Base-by-base conservation (phyloP, 2,113 vertebrate genomes). In the Notarius quadriscutis region DNA sequence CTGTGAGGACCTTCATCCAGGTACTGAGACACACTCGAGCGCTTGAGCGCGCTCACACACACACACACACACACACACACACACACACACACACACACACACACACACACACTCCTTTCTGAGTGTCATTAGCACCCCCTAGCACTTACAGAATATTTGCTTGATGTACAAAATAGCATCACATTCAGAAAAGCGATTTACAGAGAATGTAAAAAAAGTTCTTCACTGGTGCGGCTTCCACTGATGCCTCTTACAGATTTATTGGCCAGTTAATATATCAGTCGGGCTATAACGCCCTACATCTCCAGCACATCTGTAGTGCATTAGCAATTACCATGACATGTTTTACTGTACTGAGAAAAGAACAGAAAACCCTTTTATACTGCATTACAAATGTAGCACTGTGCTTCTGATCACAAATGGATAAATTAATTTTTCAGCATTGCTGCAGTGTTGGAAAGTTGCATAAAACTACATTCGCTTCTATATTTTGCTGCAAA, bases 371-470 rank as follows among this genome's bases (percentile, higher is more conserved):
- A 22, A 11, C 7, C 18, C 18, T 4, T 25, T n/a, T 77, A 20
- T 12, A 51, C 12, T 51, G 48, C 50, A 51, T 14, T 77, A 77
- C 50, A 78, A n/a, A 51, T 25, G 4, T 27, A 78, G 75, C 50
- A 78, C 25, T 53, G 75, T 78, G 75, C 25, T 79, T 79, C 25
- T 27, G 12, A n/a, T 15, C 77, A 79, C 77, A 79, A 57, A 27
- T n/a, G 14, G 77, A n/a, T 79, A 17, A 55, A 27, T 27, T 2
- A 20, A 0, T 48, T 71, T 71, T 34, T 67, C 25, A 22, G 77
- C 51, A 55, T 17, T 12, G 34, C 51, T 55, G 14, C 77, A 55
- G 77, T 55, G 11, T 27, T 27, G 27, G 17, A 80, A 30, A 18
- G 12, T 34, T 80, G 53, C 51, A 57, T 79, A 17, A 57, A 58